Conservation (phyloP, 1,140 invertebrate genomes). For the Calosoma granatense region DNA sequence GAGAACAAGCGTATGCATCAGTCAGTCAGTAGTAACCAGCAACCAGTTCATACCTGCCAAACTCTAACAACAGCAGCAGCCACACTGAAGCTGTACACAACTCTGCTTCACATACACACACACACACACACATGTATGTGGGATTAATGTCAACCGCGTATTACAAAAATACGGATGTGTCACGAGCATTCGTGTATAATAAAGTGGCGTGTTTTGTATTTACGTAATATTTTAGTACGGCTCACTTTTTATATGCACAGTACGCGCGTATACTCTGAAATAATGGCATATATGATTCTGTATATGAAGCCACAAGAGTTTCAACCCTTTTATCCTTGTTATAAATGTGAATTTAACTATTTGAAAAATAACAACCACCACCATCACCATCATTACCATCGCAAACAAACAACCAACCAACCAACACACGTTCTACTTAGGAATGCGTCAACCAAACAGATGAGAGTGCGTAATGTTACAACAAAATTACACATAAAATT, state of each 20-base stretch:
- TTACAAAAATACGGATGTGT: constrained; percentile 6
- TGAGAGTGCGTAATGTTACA: no score
- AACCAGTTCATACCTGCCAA: background rate
- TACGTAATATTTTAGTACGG: constrained; percentile 8
- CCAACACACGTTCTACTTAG: background rate
- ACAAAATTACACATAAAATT: no score
- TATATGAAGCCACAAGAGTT: background rate
- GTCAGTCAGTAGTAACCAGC: background rate
- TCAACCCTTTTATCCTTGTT: background rate
- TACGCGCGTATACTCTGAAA: background rate
- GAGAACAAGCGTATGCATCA: background rate
- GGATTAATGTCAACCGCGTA: constrained; percentile 1
- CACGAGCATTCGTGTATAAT: constrained; percentile 8
- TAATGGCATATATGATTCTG: background rate
- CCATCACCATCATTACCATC: background rate
- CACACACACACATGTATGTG: no score
- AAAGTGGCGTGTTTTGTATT: constrained; percentile 8
- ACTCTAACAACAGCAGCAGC: no score
- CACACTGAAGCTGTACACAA: no score
- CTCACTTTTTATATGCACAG: constrained; percentile 2
- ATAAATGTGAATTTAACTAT: background rate
- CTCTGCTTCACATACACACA: no score
- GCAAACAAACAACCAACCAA: background rate
- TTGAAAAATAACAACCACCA: background rate
- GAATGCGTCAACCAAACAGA: no score